Evolutionary conservation across 2,888 invertebrate genomes (phyloP), one percentile per base, ranked within the genome.

Genomic region (Cerceris ruficornis): DNA sequence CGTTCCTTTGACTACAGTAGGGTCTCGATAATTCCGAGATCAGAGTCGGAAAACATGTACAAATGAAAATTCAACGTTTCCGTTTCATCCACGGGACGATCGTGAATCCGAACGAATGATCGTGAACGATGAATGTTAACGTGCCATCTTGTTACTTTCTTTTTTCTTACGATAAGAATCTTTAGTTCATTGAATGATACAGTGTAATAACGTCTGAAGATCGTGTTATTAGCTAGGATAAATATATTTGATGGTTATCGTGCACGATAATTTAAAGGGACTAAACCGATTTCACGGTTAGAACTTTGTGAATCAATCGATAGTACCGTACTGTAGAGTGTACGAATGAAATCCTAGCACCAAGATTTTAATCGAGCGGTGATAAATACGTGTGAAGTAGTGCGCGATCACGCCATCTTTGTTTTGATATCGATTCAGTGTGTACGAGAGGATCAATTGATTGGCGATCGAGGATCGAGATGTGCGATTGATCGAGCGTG

Each of bases 401-500:
- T 73, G 77, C 55, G 46, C 65, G 72, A 69, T 76, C 67, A 71
- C 81, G 73, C 77, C 79, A 77, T 77, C 77, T 79, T 72, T 79
- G 79, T 77, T 77, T 79, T 73, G 50, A 77, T 77, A 79, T 79
- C 72, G 77, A 79, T 77, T 77, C 57, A 50, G 73, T 80, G 78
- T 49, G 75, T 69, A 66, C 75, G 60, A 65, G 69, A 67, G 71
- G 77, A 80, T 80, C 77, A 77, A 83, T 83, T 80, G 83, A 83
- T 83, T 69, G 76, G 74, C 61, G 71, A 54, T 72, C 83, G 66
- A 72, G 68, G 71, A 66, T 74, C 81, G 81, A 83, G 62, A 83
- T 83, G 83, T 64, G 67, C 81, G 80, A 84, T 69, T 83, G 83
- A 80, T 83, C 77, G 74, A 77, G 69, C 52, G 60, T 57, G 42